phyloP scores from a whole-genome alignment of 2,113 vertebrate genomes.

The Ranitomeya variabilis region DNA sequence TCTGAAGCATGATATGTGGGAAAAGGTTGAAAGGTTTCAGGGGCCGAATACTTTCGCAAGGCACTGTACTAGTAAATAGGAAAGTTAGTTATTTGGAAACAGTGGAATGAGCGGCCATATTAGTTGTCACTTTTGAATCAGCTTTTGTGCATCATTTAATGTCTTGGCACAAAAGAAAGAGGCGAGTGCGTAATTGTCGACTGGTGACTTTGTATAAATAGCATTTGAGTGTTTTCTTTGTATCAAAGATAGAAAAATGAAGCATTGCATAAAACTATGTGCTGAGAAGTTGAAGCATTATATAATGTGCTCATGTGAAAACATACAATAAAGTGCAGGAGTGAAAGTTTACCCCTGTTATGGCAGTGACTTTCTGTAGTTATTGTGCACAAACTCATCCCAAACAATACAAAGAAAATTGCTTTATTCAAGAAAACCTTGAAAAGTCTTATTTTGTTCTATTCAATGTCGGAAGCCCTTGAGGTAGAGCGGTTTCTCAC shows the following conservation, averaged over 20 bases:
- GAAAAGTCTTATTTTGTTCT: constrained; percentile 18
- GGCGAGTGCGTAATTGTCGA: neutral
- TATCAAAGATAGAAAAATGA: too few species aligned
- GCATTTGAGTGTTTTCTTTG: too few species aligned
- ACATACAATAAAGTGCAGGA: neutral
- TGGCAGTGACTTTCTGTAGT: neutral
- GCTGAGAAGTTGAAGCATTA: neutral
- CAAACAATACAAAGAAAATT: neutral
- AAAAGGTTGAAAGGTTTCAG: too few species aligned
- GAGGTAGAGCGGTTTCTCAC: neutral
- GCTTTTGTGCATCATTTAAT: neutral
- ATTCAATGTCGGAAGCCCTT: neutral
- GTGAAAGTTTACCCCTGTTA: neutral
- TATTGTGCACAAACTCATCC: neutral
- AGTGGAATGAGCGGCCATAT: too few species aligned
- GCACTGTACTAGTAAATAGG: too few species aligned
- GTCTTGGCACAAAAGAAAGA: neutral
- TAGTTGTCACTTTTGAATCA: too few species aligned
- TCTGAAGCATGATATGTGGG: too few species aligned
- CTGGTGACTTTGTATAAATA: neutral
- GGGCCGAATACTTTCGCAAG: too few species aligned
- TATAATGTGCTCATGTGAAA: neutral
- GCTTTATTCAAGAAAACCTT: constrained; percentile 28
- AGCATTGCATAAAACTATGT: too few species aligned
- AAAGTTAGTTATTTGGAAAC: too few species aligned